Percentiles rank a stretch among this genome's conserved stretches.
These are phyloP conservation scores for Australoheros scitulus DNA, from an alignment of 2,113 vertebrate genomes.

Conservation along the genomic window DNA sequence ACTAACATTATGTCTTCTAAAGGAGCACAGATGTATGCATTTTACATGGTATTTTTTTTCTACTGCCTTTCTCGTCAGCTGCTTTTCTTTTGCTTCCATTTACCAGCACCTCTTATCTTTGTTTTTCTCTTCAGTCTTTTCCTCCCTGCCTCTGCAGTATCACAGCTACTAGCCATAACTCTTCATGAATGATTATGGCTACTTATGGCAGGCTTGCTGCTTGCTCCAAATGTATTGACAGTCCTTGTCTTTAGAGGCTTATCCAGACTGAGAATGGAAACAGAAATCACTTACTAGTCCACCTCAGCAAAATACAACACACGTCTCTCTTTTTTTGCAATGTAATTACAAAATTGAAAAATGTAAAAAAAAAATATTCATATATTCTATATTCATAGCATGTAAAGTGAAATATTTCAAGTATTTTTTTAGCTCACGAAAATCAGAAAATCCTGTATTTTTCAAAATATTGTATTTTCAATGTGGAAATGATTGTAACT, in stretches of 20 bases:
- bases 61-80: slow-evolving; percentile 4
- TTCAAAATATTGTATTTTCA: too few species aligned
- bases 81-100: not conserved
- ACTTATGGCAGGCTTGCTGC: slow-evolving; percentile 53
- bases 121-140: slow-evolving; percentile 1
- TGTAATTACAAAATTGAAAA: too few species aligned
- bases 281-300: not conserved
- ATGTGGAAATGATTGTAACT: not conserved
- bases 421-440: too few species aligned
- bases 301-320: not conserved
- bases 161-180: slow-evolving; percentile 51
- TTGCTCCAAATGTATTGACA: slow-evolving; percentile 49
- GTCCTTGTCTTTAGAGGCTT: slow-evolving; percentile 32
- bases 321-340: too few species aligned
- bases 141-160: slow-evolving; percentile 4
- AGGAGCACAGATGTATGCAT: not conserved
- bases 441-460: not conserved
- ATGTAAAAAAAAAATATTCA: too few species aligned
- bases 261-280: not conserved
- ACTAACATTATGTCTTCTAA: slow-evolving; percentile 19
- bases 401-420: too few species aligned
- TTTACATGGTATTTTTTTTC: slow-evolving; percentile 9
- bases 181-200: slow-evolving; percentile 64
- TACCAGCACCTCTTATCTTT: not conserved
- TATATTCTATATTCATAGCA: too few species aligned